phyloP scores from a whole-genome alignment of 1,140 invertebrate species.

The Phthorimaea operculella region DNA sequence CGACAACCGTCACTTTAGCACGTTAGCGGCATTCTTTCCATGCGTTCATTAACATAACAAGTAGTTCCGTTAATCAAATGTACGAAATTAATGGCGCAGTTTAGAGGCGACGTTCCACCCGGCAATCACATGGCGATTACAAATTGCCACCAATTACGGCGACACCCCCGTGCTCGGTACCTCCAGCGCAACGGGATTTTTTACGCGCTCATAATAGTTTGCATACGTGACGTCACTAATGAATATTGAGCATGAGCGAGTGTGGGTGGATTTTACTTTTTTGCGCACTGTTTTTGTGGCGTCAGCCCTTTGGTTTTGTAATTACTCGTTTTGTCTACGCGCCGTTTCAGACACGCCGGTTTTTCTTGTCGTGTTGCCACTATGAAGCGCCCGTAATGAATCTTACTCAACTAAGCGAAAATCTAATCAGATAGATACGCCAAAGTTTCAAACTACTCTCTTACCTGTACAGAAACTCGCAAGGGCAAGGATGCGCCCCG shows the following conservation, averaged over 20 bases:
- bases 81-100: slow-evolving; percentile 66
- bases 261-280: background rate
- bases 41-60: slow-evolving; percentile 66
- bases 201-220: slow-evolving; percentile 38
- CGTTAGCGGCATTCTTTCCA: slow-evolving; percentile 62
- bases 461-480: background rate
- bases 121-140: slow-evolving; percentile 62
- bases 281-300: background rate
- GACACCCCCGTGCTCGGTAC: slow-evolving; percentile 36
- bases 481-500: slow-evolving; percentile 7
- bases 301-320: background rate
- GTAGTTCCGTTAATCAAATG: slow-evolving; percentile 68
- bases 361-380: background rate
- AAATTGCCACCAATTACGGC: slow-evolving; percentile 65
- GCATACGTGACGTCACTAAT: slow-evolving; percentile 15
- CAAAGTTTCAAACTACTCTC: background rate
- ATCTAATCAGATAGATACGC: background rate
- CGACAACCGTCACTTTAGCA: slow-evolving; percentile 58
- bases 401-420: background rate
- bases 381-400: background rate
- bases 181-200: slow-evolving; percentile 39
- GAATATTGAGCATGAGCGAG: slow-evolving; percentile 2
- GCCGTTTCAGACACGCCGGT: background rate
- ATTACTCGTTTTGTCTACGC: background rate
- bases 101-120: slow-evolving; percentile 59